Evolutionary conservation across 1,140 invertebrate species (phyloP).

Genomic region (Potamilus streckersoni): DNA sequence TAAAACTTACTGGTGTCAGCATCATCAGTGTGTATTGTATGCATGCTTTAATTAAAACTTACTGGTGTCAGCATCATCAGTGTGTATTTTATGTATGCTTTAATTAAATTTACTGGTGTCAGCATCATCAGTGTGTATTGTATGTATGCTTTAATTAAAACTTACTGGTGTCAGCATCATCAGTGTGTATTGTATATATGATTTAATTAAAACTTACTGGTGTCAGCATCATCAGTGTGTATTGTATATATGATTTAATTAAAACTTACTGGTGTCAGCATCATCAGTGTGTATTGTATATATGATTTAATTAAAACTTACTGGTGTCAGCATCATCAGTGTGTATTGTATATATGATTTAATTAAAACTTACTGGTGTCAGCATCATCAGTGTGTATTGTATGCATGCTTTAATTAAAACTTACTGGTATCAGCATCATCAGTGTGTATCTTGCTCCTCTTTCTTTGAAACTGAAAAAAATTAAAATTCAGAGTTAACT

Average conservation of each 20-base stretch:
- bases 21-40: too few species aligned
- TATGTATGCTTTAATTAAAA: too few species aligned
- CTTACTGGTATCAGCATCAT: slow-evolving; percentile 74
- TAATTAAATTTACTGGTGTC: neutral
- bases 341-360: too few species aligned
- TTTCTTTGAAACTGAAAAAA: slow-evolving; percentile 86
- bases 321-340: too few species aligned
- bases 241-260: too few species aligned
- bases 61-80: slow-evolving; percentile 77
- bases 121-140: too few species aligned
- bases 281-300: slow-evolving; percentile 74
- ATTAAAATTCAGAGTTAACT: neutral
- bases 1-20: neutral
- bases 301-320: neutral
- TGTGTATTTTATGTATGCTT: slow-evolving; percentile 59
- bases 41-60: neutral
- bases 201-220: neutral
- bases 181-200: slow-evolving; percentile 69
- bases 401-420: too few species aligned
- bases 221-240: too few species aligned
- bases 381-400: slow-evolving; percentile 76
- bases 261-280: slow-evolving; percentile 71
- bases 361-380: slow-evolving; percentile 56
- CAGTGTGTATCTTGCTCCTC: slow-evolving; percentile 89
- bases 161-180: slow-evolving; percentile 74